Percentiles rank a stretch among this genome's conserved stretches.
These are phyloP conservation scores for Phycodurus eques DNA, from an alignment of 2,113 vertebrate species.

Conservation along the genomic window DNA sequence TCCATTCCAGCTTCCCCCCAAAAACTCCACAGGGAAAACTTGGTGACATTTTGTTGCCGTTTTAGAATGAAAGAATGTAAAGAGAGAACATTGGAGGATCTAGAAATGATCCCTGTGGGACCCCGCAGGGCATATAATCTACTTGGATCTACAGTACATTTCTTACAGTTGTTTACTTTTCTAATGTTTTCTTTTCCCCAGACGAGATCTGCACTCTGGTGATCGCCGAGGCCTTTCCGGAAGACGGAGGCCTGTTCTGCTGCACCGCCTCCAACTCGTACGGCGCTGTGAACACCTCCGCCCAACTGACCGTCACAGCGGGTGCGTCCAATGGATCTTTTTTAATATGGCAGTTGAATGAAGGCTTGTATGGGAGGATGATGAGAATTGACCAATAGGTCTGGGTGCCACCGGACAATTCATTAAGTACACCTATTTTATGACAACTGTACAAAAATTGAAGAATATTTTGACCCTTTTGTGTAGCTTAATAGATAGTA, in stretches of 20 bases:
- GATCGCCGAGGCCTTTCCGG: constrained; percentile 93
- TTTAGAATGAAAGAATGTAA: neutral
- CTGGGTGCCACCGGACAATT: neutral
- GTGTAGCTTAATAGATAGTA: too few relatives aligned
- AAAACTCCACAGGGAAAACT: neutral
- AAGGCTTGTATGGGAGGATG: neutral
- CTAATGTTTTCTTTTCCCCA: constrained; percentile 51
- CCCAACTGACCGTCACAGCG: constrained; percentile 81
- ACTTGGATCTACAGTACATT: neutral
- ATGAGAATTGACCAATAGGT: neutral
- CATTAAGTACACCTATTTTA: neutral
- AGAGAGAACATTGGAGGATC: neutral
- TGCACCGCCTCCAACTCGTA: constrained; percentile 85
- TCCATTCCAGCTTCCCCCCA: too few relatives aligned
- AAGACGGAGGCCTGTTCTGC: constrained; percentile 89
- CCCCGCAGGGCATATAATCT: neutral
- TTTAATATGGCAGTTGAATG: neutral
- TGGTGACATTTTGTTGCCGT: neutral
- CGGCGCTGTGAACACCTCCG: constrained; percentile 83
- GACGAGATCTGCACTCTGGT: constrained; percentile 98
- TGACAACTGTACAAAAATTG: too few relatives aligned
- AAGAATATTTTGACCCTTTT: too few relatives aligned
- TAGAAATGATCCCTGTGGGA: neutral
- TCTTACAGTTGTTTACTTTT: neutral
- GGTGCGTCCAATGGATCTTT: constrained; percentile 63